Evolutionary conservation across 2,888 invertebrate species (phyloP).

Genomic region (Baccha elongata): DNA sequence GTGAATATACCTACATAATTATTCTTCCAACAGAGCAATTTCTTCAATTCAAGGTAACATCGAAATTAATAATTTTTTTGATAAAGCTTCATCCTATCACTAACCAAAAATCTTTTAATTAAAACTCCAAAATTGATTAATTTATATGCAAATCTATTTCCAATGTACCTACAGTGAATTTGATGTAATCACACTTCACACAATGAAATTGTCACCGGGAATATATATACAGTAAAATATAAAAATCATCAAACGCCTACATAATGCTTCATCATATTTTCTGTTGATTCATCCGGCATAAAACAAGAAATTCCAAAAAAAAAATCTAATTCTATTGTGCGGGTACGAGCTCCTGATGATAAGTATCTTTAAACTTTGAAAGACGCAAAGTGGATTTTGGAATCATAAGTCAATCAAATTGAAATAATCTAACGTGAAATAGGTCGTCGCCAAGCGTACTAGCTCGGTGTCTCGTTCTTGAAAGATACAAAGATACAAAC

Average conservation of each 20-base stretch:
- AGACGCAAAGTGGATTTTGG: conserved; percentile 73
- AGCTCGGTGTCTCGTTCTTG: conserved; percentile 2
- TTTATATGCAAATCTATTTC: conserved; percentile 51
- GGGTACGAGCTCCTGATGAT: conserved; percentile 52
- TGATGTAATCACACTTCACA: conserved; percentile 41
- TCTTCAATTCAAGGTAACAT: no score
- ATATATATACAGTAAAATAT: conserved; percentile 18
- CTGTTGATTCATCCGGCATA: conserved; percentile 62
- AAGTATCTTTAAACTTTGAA: conserved; percentile 64
- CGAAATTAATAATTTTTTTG: no score
- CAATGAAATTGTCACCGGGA: conserved; percentile 55
- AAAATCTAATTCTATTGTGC: conserved; percentile 54
- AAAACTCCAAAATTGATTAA: conserved; percentile 8
- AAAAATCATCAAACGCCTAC: conserved; percentile 63
- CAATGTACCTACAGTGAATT: background rate
- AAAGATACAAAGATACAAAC: background rate
- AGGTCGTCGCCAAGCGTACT: conserved; percentile 60
- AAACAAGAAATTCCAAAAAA: conserved; percentile 36
- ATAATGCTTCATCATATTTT: conserved; percentile 50
- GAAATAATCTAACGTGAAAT: conserved; percentile 73
- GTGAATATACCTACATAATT: no score
- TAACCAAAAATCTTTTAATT: conserved; percentile 10
- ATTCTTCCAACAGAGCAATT: no score
- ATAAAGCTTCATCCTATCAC: no score
- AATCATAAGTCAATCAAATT: conserved; percentile 74